These are phyloP conservation scores for Onychomys leucogaster DNA, from an alignment of 2,797 vertebrate genomes.

Conservation along the genomic window DNA sequence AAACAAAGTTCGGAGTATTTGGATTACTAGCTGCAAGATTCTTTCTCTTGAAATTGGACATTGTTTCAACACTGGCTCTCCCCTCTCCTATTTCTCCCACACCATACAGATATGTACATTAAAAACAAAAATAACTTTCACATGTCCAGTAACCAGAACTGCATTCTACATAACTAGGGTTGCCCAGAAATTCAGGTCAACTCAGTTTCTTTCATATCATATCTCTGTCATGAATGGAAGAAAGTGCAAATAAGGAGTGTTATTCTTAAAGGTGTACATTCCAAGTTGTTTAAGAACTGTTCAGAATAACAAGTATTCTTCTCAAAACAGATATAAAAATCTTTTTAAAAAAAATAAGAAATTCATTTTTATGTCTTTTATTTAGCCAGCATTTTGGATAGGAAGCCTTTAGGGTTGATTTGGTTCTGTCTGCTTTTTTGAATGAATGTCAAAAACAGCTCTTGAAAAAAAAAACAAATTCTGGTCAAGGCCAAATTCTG, in stretches of 20 bases:
- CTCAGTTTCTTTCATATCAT: not conserved
- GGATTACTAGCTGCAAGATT: conserved; percentile 1
- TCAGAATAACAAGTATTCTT: conserved; percentile 44
- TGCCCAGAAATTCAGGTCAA: not conserved
- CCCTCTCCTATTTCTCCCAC: not conserved
- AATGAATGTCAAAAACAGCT: not conserved
- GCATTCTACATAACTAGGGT: not conserved
- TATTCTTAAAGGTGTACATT: conserved; percentile 29
- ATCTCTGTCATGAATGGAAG: conserved; percentile 1
- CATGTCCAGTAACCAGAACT: not conserved
- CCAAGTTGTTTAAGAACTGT: conserved; percentile 21
- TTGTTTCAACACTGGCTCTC: not conserved
- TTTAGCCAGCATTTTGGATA: conserved; percentile 47
- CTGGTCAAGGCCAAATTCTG: not conserved
- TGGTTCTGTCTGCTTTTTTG: not conserved
- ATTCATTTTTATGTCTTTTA: not conserved
- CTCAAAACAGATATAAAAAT: not conserved
- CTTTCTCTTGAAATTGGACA: conserved; percentile 15
- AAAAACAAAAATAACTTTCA: conserved; percentile 8
- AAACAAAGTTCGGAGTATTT: not conserved
- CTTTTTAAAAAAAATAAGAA: not conserved
- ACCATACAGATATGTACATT: not conserved
- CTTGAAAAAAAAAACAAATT: conserved; percentile 16
- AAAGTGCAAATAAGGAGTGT: not conserved
- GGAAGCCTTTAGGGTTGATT: not conserved